Percentiles rank a stretch among this genome's conserved stretches.
These are phyloP conservation scores for Pipistrellus pipistrellus DNA, from an alignment of 2,797 vertebrate genomes.

Conservation along the genomic window DNA sequence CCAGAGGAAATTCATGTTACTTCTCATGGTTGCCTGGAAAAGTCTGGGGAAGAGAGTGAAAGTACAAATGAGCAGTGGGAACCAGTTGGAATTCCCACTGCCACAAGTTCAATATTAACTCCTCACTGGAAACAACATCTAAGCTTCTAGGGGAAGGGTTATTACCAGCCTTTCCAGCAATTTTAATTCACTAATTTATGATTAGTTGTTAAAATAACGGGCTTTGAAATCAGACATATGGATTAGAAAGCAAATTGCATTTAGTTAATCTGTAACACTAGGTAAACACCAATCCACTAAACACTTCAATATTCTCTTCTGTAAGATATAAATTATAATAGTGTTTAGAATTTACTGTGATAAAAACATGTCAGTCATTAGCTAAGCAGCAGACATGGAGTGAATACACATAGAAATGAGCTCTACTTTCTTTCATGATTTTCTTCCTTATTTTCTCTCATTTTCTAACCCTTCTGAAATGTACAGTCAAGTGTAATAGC, in stretches of 20 bases:
- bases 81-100: neutral
- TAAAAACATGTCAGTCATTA: neutral
- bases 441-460: neutral
- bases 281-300: neutral
- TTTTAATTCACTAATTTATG: neutral
- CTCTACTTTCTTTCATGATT: neutral
- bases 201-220: neutral
- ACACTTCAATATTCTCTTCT: neutral
- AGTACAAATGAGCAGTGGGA: neutral
- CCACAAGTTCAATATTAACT: neutral
- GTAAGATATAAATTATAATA: neutral
- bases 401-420: neutral
- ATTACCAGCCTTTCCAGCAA: neutral
- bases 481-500: neutral
- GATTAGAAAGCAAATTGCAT: neutral
- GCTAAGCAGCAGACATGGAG: neutral
- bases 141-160: neutral
- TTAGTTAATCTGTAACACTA: neutral
- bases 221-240: neutral
- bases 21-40: neutral
- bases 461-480: conserved; percentile 2
- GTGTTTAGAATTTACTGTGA: neutral
- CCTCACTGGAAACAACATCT: neutral
- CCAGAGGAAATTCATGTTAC: neutral
- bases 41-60: neutral